Conservation (phyloP, 2,888 invertebrate genomes). For the Ethmia dodecea region DNA sequence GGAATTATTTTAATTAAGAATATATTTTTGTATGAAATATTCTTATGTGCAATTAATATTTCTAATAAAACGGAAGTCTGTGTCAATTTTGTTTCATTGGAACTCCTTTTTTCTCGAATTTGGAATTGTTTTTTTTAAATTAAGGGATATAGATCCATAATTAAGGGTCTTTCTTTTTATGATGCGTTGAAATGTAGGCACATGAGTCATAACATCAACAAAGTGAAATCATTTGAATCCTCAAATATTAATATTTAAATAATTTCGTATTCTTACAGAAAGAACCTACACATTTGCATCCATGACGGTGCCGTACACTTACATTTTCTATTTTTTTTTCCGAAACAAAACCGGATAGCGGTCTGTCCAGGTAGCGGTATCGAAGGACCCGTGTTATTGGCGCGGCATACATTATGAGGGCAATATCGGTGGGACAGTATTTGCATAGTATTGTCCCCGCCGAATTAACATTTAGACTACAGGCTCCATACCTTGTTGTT, state of each 20-base stretch:
- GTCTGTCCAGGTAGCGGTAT: constrained; percentile 1
- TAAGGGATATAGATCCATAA: too few relatives aligned
- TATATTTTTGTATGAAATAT: constrained; percentile 75
- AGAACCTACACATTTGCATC: too few relatives aligned
- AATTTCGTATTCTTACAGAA: too few relatives aligned
- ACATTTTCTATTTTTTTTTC: too few relatives aligned
- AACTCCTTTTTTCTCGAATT: not conserved
- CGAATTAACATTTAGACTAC: constrained; percentile 61
- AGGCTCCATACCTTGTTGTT: constrained; percentile 29
- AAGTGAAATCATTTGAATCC: too few relatives aligned
- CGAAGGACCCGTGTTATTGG: constrained; percentile 31
- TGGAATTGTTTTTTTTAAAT: too few relatives aligned
- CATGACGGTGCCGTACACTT: not conserved
- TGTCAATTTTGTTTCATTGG: constrained; percentile 34
- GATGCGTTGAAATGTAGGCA: too few relatives aligned
- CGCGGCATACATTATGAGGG: constrained; percentile 49
- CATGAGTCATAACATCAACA: too few relatives aligned
- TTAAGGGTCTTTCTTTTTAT: too few relatives aligned
- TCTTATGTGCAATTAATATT: constrained; percentile 75
- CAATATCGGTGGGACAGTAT: constrained; percentile 47
- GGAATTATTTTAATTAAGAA: constrained; percentile 70
- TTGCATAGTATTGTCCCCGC: constrained; percentile 62
- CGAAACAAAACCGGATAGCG: not conserved
- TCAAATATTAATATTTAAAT: too few relatives aligned
- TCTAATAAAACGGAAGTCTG: constrained; percentile 70